These are phyloP conservation scores for Rhinopomastus cyanomelas DNA, from an alignment of 2,113 vertebrate genomes.

Conservation along the genomic window DNA sequence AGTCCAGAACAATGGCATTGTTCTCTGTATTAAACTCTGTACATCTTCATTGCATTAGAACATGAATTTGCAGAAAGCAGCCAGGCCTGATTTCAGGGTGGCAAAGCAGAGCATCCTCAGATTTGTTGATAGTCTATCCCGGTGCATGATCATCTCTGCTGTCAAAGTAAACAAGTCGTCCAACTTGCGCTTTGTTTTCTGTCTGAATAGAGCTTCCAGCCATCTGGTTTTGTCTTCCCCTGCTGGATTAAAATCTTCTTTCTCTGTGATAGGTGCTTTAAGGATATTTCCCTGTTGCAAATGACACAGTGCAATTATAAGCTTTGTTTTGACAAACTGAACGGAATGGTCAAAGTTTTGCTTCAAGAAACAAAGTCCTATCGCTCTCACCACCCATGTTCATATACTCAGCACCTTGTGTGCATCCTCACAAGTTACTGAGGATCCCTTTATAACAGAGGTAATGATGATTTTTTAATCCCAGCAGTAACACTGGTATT, in stretches of 20 bases:
- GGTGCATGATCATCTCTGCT: not conserved
- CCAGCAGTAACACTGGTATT: not conserved
- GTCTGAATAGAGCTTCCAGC: not conserved
- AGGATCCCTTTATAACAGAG: not conserved
- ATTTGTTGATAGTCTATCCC: not conserved
- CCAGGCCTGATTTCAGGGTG: not conserved
- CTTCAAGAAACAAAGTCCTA: not conserved
- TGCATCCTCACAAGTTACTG: not conserved
- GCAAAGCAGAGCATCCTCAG: not conserved
- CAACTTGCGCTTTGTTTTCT: not conserved
- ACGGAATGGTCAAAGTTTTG: not conserved
- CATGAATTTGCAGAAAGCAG: not conserved
- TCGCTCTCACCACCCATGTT: not conserved
- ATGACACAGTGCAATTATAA: not conserved
- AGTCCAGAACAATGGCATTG: not conserved
- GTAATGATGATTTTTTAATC: not conserved
- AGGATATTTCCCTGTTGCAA: not conserved
- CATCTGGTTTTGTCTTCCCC: not conserved
- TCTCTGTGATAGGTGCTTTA: not conserved
- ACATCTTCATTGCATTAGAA: not conserved
- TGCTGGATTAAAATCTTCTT: not conserved
- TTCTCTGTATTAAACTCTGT: not conserved
- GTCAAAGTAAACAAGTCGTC: not conserved
- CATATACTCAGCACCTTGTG: not conserved
- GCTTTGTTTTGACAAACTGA: not conserved